Evolutionary conservation across 2,797 vertebrate species (phyloP).

Genomic region (Micropoecilia bifurca): DNA sequence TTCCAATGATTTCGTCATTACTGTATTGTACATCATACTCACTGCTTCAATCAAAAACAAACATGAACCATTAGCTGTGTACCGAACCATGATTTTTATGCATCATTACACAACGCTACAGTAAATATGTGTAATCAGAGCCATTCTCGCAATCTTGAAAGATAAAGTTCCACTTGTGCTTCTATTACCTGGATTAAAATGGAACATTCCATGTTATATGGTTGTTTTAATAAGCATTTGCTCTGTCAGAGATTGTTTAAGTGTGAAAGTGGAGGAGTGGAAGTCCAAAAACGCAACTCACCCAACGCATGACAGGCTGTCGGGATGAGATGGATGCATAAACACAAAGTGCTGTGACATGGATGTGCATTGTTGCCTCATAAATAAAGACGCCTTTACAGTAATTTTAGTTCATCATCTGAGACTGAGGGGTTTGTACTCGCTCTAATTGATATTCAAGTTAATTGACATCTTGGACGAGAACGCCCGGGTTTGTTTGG

Average conservation of each 20-base stretch:
- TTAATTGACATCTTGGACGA: slow-evolving; percentile 12
- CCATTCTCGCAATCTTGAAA: not conserved
- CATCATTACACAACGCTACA: not conserved
- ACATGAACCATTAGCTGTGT: not conserved
- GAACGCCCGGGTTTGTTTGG: slow-evolving; percentile 1
- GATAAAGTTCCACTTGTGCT: not conserved
- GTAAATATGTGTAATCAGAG: not conserved
- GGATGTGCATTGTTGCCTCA: not conserved
- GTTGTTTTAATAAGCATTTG: not conserved
- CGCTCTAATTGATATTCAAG: slow-evolving; percentile 6
- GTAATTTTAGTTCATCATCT: slow-evolving; percentile 7
- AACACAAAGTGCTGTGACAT: not conserved
- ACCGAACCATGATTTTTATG: not conserved
- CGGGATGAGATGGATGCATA: not conserved
- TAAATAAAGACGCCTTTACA: not conserved
- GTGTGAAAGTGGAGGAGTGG: not conserved
- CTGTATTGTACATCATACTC: not conserved
- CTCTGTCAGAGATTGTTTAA: not conserved
- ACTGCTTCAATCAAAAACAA: not conserved
- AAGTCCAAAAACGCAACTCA: not conserved
- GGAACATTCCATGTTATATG: not conserved
- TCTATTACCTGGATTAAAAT: not conserved
- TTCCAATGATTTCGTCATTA: not conserved
- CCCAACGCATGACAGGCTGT: not conserved
- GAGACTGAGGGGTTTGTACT: not conserved